Conservation (phyloP, 2,113 vertebrate genomes). For the Uria aalge region DNA sequence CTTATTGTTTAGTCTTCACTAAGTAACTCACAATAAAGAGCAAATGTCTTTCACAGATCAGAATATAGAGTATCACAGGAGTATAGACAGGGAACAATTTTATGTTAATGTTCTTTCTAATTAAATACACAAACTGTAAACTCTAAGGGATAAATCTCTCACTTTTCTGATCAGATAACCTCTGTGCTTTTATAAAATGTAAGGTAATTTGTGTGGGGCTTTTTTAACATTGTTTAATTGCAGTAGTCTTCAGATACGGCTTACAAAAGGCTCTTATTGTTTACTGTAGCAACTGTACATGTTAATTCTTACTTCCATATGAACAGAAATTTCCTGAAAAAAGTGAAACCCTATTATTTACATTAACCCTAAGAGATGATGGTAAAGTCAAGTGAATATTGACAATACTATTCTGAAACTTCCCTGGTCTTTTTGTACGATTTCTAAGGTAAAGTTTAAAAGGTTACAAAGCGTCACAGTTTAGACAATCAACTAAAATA, state of each 20-base stretch:
- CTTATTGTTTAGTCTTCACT: neutral
- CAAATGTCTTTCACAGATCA: neutral
- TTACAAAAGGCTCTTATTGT: neutral
- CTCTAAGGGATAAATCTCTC: neutral
- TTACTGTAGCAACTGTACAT: neutral
- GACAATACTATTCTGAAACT: conserved; percentile 25
- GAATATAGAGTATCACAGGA: neutral
- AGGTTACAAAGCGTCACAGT: neutral
- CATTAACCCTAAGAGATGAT: neutral
- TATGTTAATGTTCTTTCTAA: neutral
- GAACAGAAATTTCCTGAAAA: neutral
- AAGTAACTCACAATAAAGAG: neutral
- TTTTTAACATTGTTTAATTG: neutral
- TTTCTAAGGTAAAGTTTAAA: conserved; percentile 17
- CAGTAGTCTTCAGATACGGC: neutral
- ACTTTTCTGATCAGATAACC: neutral
- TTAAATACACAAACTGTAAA: neutral
- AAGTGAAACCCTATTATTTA: neutral
- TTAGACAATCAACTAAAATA: conserved; percentile 23
- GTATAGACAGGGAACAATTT: neutral
- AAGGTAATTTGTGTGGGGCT: neutral
- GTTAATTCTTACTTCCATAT: conserved; percentile 1
- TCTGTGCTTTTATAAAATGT: neutral
- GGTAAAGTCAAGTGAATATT: conserved; percentile 1
- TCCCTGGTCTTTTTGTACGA: neutral